Base-by-base conservation (phyloP, 2,888 invertebrate species). In the Bhutanitis thaidina region DNA sequence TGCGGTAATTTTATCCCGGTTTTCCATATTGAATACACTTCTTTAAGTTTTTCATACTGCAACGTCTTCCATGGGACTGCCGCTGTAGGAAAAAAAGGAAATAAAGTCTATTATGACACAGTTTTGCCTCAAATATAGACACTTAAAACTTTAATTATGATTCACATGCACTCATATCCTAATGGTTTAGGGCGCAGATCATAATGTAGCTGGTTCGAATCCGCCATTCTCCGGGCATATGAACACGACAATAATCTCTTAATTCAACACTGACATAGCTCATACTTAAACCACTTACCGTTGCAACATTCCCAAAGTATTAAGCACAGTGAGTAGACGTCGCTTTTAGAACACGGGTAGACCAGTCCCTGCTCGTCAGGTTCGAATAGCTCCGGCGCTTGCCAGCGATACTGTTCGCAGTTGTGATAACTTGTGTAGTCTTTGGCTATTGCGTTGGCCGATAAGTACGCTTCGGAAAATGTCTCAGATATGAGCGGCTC, bases 301-400 rank as follows among this genome's bases (percentile, higher is more conserved):
- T 88, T 90, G 59, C 88, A 89, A 52, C 83, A 71, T 60, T 90
- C 90, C 89, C 86, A 89, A 1, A 90, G 63, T 3, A 90, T 61
- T 43, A 88, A 43, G 35, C 78, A 73, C 0, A 90, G 65, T 0
- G 89, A 85, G 53, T 90, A 90, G 0, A 85, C 88, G 44, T 88
- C 89, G 43, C 77, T 84, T 54, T 65, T 80, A 0, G 78, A 72
- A 56, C 88, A 86, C 0, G 82, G 77, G 29, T 76, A 66, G 32
- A 90, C 87, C 32, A 70, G 52, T 0, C 77, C 81, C 0, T 71
- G 67, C 0, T 74, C 80, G 25, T 75, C 74, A 0, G 83, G 77
- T 3, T 65, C 65, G 53, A 85, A 90, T 56, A 90, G 50, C 56
- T 90, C 90, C 0, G 90, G 90, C 1, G 90, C 87, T 9, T 83